Percentiles rank a stretch among this genome's conserved stretches.
phyloP scores from a whole-genome alignment of 2,888 invertebrate species.

The Sarcophaga subvicina region DNA sequence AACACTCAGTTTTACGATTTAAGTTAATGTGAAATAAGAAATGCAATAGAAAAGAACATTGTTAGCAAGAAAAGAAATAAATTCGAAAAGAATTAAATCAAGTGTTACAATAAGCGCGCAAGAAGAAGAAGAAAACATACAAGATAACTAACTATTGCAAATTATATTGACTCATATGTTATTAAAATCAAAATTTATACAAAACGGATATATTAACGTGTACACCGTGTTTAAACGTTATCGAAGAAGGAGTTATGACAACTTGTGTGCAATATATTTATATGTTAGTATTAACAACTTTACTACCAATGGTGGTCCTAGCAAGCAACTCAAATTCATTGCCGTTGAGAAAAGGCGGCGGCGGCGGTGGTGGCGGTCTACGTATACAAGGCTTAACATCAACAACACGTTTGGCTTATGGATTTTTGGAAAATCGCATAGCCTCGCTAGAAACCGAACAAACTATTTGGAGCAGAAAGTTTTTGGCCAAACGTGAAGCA shows the following conservation, averaged over 20 bases:
- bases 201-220: constrained; percentile 69
- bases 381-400: constrained; percentile 24
- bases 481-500: constrained; percentile 79
- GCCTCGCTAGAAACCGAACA: constrained; percentile 69
- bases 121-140: constrained; percentile 13
- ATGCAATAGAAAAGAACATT: constrained; percentile 1
- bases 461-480: constrained; percentile 76
- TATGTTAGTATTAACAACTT: constrained; percentile 74
- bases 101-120: background rate
- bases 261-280: constrained; percentile 74
- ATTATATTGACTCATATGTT: background rate
- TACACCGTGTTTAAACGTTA: constrained; percentile 55
- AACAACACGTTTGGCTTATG: constrained; percentile 60
- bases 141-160: constrained; percentile 16
- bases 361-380: constrained; percentile 54
- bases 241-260: constrained; percentile 75
- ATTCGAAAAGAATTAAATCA: background rate
- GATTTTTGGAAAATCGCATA: constrained; percentile 75
- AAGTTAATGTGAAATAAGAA: constrained; percentile 50
- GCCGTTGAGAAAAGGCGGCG: constrained; percentile 52
- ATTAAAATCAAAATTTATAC: constrained; percentile 22
- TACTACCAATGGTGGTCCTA: constrained; percentile 77
- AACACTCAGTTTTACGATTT: constrained; percentile 13
- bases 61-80: background rate
- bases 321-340: constrained; percentile 70